Base-by-base conservation (phyloP, 2,888 invertebrate genomes). In the Andrena fulva region DNA sequence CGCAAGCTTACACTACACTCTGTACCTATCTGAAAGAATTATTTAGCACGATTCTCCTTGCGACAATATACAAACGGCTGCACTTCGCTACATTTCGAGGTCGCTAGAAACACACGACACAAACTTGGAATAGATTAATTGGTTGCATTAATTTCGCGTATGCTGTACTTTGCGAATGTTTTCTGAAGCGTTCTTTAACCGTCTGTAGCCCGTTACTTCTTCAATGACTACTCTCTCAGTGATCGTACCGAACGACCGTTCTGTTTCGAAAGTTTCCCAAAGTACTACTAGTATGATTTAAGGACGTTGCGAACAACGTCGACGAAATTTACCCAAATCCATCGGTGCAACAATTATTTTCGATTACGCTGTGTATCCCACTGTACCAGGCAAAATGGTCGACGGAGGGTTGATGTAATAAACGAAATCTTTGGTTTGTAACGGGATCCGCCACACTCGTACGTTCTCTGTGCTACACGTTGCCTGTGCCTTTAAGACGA, bases 401-500 rank as follows among this genome's bases (percentile, higher is more conserved):
- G 42, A 20, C 50, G 24, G 50, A 66, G 35, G 59, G 50, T 66
- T 75, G 27, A 60, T 31, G n/a, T 42, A n/a, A 33, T 63, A 42
- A 35, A 63, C 54, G 24, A 42, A 27, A 20, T 33, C 10, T 64
- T 20, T 20, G 42, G n/a, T 64, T 52, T 66, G 27, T 7, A 50
- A 66, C 7, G 6, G 3, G 27, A 59, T 62, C 24, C 12, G 27
- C 56, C 31, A 52, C 68, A 56, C 35, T 50, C 42, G n/a, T 66
- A 35, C 83, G 85, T 88, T 74, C 33, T 52, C 12, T 84, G 89
- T 89, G 89, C 89, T 90, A 90, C 87, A 88, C 42, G 92, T 93
- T 92, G 93, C 92, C 92, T 89, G 91, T 93, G 93, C 92, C 88
- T 87, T 85, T 78, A 66, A 85, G 74, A 84, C 83, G 50, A 64